Base-by-base conservation (phyloP, 2,797 vertebrate genomes). In the Dipus sagitta region DNA sequence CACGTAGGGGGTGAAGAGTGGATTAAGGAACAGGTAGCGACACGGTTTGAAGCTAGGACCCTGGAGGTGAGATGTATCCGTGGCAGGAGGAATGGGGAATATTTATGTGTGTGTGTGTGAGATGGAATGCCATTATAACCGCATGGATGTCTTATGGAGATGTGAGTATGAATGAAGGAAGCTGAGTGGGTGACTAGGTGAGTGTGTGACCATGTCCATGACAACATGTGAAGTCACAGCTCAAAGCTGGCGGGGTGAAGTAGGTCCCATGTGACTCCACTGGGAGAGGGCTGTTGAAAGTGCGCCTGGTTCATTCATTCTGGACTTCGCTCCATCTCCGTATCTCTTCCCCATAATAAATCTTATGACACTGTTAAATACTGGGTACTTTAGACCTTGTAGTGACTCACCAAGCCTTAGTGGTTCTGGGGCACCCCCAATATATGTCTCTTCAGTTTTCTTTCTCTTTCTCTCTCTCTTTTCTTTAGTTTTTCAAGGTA, bases 251-350 rank as follows among this genome's bases (percentile, higher is more conserved):
- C 26, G 74, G 75, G 68, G 4, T 21, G 14, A 3, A 26, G 74
- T 20, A n/a, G 32, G 28, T 54, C 38, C 58, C 11, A 0, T 0
- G 11, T 11, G 65, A n/a, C n/a, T n/a, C 20, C n/a, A 0, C 2
- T 1, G 77, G 38, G 20, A 38, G 74, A 18, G 4, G 4, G 34
- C 14, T 1, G 10, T 20, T 20, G 23, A 70, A 26, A 62, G 1
- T 6, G 17, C 0, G 4, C 83, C 67, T 14, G 20, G 3, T 17
- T n/a, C 26, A 28, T 34, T 47, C 47, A 47, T 6, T 38, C 34
- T 58, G 79, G 28, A 26, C 64, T 78, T 71, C 28, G n/a, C 17
- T 47, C 32, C 0, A 42, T n/a, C 54, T 42, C 12, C 17, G 12
- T 67, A 32, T 54, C 38, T 6, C 21, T 76, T 72, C 14, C 1